Evolutionary conservation across 2,797 vertebrate species (phyloP).

Genomic region (Simalia tracyae): DNA sequence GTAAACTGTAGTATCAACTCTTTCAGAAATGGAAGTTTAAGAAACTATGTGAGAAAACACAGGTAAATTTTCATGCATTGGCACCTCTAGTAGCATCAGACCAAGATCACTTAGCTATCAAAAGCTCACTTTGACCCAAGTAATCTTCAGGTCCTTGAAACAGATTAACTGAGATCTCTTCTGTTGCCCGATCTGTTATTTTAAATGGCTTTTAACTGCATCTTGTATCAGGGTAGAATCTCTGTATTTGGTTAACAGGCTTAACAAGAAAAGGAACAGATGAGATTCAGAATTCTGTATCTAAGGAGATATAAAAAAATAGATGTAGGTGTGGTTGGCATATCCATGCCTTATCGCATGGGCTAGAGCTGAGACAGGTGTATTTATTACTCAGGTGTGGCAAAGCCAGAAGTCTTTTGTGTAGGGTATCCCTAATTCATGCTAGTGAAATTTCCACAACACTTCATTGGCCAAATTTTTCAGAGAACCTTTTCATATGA

Average conservation of each 20-base stretch:
- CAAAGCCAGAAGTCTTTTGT: neutral
- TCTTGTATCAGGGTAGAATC: neutral
- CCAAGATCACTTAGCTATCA: neutral
- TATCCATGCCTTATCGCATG: neutral
- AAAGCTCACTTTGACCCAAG: neutral
- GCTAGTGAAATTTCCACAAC: neutral
- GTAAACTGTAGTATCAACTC: neutral
- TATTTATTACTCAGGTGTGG: accelerated
- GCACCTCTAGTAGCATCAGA: neutral
- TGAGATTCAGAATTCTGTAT: neutral
- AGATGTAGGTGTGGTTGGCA: neutral
- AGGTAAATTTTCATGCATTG: neutral
- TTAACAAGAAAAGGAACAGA: neutral
- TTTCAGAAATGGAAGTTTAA: neutral
- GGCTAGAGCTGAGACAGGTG: neutral
- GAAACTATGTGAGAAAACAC: neutral
- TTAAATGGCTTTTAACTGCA: neutral
- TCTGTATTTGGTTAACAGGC: neutral
- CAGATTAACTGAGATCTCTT: neutral
- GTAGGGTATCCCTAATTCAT: neutral
- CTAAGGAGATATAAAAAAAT: neutral
- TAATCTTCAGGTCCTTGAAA: neutral
- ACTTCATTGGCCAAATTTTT: neutral
- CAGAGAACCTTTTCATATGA: neutral
- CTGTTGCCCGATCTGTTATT: neutral